These are phyloP conservation scores for Octomys mimax DNA, from an alignment of 2,797 vertebrate genomes.

Conservation along the genomic window DNA sequence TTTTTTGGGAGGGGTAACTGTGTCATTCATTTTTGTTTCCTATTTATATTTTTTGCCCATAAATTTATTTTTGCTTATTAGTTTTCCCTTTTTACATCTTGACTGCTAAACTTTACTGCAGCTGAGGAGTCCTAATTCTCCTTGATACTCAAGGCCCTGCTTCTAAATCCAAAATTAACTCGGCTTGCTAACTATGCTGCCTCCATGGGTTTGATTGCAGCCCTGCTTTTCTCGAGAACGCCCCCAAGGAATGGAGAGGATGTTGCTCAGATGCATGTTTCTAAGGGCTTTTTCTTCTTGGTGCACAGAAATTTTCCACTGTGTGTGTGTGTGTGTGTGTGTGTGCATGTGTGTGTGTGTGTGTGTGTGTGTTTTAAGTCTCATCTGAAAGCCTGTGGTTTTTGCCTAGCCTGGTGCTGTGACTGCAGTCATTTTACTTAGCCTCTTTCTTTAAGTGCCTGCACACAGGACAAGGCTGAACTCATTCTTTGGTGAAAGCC, in stretches of 20 bases:
- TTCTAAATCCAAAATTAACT: background rate
- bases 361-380: background rate
- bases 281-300: background rate
- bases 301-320: background rate
- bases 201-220: background rate
- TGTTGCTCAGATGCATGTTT: background rate
- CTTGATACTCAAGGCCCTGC: background rate
- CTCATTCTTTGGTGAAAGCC: slow-evolving; percentile 62
- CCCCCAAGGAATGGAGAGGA: slow-evolving; percentile 40
- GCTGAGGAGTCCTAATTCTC: background rate
- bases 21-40: background rate
- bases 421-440: slow-evolving; percentile 59
- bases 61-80: slow-evolving; percentile 20
- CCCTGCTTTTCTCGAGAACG: slow-evolving; percentile 38
- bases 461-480: slow-evolving; percentile 55
- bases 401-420: slow-evolving; percentile 23
- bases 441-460: slow-evolving; percentile 63
- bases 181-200: background rate
- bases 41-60: background rate
- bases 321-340: background rate
- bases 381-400: slow-evolving; percentile 69
- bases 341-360: background rate
- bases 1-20: background rate
- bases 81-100: slow-evolving; percentile 25
- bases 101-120: slow-evolving; percentile 1